Evolutionary conservation across 2,888 invertebrate genomes (phyloP).

Genomic region (Timema podura): DNA sequence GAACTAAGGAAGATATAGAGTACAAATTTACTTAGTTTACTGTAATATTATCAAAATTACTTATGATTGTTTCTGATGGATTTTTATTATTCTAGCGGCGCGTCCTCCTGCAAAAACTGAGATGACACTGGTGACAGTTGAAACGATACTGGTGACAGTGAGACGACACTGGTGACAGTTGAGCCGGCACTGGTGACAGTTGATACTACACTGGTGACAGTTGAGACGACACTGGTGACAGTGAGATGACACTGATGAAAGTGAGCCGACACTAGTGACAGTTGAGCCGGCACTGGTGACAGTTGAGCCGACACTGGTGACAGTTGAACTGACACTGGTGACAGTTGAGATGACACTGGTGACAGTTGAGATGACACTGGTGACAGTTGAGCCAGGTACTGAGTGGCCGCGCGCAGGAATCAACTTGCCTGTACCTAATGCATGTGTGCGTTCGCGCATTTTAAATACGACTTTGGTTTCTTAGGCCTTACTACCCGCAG

Average conservation of each 20-base stretch:
- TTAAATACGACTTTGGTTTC: neutral
- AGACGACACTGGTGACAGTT: neutral
- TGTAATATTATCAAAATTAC: neutral
- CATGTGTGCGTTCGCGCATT: neutral
- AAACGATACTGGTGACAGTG: no score
- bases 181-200: neutral
- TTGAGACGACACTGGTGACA: neutral
- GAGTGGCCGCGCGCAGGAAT: neutral
- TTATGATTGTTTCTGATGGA: neutral
- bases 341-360: neutral
- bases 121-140: neutral
- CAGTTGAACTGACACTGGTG: neutral
- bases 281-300: neutral
- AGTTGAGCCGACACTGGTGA: neutral
- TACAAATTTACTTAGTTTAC: slow-evolving; percentile 2
- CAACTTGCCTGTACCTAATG: neutral
- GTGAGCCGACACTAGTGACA: neutral
- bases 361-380: neutral
- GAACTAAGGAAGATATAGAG: slow-evolving; percentile 10
- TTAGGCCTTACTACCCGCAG: slow-evolving; percentile 10
- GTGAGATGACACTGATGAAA: no score
- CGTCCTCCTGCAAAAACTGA: neutral
- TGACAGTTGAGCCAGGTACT: neutral
- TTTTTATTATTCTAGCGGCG: neutral
- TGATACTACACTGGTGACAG: neutral